A percentile compares a stretch with the other conserved stretches of the same genome.
phyloP scores from a whole-genome alignment of 2,113 vertebrate species.

The Chlorodrepanis virens region DNA sequence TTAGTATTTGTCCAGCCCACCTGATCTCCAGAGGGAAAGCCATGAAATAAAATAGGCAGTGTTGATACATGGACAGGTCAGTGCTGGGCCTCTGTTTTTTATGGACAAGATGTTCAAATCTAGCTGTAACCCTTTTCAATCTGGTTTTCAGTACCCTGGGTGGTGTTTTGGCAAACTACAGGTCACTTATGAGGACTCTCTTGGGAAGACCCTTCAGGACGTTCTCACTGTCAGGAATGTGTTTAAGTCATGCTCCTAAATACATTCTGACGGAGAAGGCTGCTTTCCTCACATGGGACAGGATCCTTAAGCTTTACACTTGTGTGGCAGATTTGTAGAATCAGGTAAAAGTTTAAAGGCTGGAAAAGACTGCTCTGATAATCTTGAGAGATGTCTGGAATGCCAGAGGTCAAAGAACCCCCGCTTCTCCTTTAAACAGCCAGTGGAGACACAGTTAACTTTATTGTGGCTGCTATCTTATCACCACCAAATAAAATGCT shows the following conservation, averaged over 20 bases:
- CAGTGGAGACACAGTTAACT: slow-evolving; percentile 51
- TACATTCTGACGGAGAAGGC: neutral
- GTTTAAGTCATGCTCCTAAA: neutral
- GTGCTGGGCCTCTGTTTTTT: neutral
- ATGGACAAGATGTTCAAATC: neutral
- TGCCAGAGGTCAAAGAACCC: slow-evolving; percentile 1
- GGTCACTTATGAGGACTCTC: neutral
- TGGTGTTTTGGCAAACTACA: neutral
- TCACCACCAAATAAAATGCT: slow-evolving; percentile 1
- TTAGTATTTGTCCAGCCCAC: neutral
- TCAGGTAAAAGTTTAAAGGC: neutral
- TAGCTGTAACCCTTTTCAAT: neutral
- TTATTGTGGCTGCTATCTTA: slow-evolving; percentile 57
- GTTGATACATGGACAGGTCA: neutral
- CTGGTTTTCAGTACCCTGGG: neutral
- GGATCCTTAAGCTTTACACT: neutral
- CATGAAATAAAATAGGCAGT: neutral
- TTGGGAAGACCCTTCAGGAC: neutral
- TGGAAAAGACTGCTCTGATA: neutral
- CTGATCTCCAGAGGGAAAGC: neutral
- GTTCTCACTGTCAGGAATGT: neutral
- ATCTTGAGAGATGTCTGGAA: neutral
- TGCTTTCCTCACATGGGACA: neutral
- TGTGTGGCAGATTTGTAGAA: neutral
- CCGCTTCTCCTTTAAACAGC: neutral